Evolutionary conservation across 1,140 invertebrate species (phyloP), one percentile per base, ranked within the genome.

Genomic region (Polypedilum vanderplanki): DNA sequence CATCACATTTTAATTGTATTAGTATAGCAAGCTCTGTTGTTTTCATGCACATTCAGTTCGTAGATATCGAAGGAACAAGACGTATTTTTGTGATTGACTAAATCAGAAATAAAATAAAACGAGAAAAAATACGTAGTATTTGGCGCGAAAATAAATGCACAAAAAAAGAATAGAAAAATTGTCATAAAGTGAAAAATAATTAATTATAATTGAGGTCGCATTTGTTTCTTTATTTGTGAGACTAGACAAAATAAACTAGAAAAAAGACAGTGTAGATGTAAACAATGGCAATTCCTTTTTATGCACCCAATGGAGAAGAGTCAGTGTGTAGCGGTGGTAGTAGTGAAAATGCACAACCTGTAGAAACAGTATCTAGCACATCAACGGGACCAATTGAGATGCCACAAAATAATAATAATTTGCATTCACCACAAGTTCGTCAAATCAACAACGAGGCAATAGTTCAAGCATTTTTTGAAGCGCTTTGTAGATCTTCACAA

Each of bases 241-340:
- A 70, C 20, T 18, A 20, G 17, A 4, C 20, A 70, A 70, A 70
- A 18, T 18, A 70, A 20, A 70, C 17, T 70, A 18, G 15, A 70
- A 70, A 70, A 70, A 70, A 70, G 17, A 70, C 65, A 70, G 65
- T 70, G 17, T 9, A 70, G 20, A 3, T 20, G 10, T 18, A 9
- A 20, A 70, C 17, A 70, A 70, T 70, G 65, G 65, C 65, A 70
- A 12, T 70, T 70, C 65, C 65, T 18, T 70, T 70, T 18, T 20
- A 20, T 70, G 1, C 8, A 3, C 65, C 65, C 4, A 17, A 70
- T 7, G 65, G 20, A 10, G 20, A 22, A 8, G 65, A 70, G 8
- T 15, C 65, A n/a, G 20, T 17, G 18, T 8, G 5, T 18, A 18
- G 24, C 5, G 5, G 24, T 5, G 5, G 24, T 33, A 33, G 24